Evolutionary conservation across 2,888 invertebrate genomes (phyloP).

Genomic region (Ormyrus pomaceus): DNA sequence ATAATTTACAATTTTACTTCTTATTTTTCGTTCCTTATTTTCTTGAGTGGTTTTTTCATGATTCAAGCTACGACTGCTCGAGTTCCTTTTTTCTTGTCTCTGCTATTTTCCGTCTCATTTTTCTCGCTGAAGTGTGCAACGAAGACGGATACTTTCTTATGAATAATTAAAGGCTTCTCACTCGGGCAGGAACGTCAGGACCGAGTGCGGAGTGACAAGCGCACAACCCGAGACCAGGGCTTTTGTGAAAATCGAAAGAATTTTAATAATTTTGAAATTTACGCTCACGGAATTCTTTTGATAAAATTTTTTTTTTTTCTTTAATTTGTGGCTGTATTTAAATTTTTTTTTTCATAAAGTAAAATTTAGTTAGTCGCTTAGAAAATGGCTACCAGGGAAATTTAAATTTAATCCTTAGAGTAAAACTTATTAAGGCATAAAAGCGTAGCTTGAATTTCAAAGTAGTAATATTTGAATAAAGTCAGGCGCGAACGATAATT

Average conservation of each 20-base stretch:
- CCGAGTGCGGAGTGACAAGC: conserved; percentile 47
- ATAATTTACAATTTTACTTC: conserved; percentile 23
- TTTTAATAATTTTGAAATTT: conserved; percentile 32
- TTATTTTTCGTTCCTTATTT: conserved; percentile 31
- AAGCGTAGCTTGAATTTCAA: no score
- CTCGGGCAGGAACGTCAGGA: conserved; percentile 3
- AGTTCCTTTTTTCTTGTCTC: conserved; percentile 9
- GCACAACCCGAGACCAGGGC: background rate
- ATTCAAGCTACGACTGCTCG: conserved; percentile 27
- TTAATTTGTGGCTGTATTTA: no score
- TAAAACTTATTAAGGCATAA: no score
- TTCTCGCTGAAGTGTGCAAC: conserved; percentile 30
- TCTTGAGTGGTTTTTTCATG: conserved; percentile 48
- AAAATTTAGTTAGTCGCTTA: no score
- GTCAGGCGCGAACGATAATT: no score
- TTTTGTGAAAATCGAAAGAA: conserved; percentile 34
- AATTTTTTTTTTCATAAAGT: no score
- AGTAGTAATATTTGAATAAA: no score
- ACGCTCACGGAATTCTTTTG: no score
- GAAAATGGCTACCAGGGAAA: no score
- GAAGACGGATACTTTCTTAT: conserved; percentile 50
- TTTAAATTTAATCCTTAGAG: no score
- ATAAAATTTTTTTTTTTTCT: no score
- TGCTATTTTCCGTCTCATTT: conserved; percentile 44
- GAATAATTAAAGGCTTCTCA: conserved; percentile 53